A percentile compares a stretch with the other conserved stretches of the same genome.
Conservation (phyloP, 2,113 vertebrate genomes). For the Halichoerus grypus region DNA sequence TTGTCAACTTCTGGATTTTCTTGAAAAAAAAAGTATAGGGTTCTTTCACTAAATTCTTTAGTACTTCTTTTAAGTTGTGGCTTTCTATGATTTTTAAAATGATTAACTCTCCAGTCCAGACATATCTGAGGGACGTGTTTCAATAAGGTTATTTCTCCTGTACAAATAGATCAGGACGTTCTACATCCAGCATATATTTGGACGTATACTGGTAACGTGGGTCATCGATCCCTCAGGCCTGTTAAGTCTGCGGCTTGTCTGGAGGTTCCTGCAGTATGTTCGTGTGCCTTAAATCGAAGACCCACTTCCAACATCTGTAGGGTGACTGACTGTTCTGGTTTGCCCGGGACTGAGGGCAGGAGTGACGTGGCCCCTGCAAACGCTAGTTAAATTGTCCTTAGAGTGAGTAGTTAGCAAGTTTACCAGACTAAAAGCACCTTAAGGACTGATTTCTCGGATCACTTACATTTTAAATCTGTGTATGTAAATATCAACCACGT, state of each 20-base stretch:
- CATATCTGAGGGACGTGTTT: constrained; percentile 24
- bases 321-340: not conserved
- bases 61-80: constrained; percentile 72
- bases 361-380: not conserved
- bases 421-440: not conserved
- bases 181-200: constrained; percentile 8
- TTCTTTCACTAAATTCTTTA: not conserved
- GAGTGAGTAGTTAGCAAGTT: not conserved
- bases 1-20: not conserved
- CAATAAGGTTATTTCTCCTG: constrained; percentile 9
- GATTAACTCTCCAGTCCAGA: constrained; percentile 67
- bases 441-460: not conserved
- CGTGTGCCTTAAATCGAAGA: not conserved
- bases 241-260: not conserved
- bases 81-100: constrained; percentile 72
- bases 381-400: not conserved
- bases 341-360: not conserved
- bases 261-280: not conserved
- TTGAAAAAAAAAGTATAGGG: not conserved
- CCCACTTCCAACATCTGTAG: not conserved
- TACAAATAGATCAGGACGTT: constrained; percentile 41
- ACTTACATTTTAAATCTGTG: constrained; percentile 41
- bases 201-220: not conserved
- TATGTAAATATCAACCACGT: not conserved
- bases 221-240: not conserved